Evolutionary conservation across 2,888 invertebrate genomes (phyloP).

Genomic region (Drosophila macrospina): DNA sequence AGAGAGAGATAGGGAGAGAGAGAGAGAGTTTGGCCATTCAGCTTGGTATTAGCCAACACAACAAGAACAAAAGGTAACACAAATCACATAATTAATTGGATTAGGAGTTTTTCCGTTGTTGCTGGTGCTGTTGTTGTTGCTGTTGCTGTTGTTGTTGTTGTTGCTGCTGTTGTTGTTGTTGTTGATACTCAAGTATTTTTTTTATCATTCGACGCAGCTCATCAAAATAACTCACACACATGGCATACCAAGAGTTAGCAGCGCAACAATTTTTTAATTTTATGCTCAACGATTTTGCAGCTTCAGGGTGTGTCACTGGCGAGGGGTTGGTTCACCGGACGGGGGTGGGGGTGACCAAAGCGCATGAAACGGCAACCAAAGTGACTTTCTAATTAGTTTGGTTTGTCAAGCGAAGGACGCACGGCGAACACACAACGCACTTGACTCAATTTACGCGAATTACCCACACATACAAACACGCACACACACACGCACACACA

Average conservation of each 20-base stretch:
- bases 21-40: neutral
- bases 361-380: slow-evolving; percentile 64
- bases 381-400: slow-evolving; percentile 81
- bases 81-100: slow-evolving; percentile 51
- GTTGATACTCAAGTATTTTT: slow-evolving; percentile 6
- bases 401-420: slow-evolving; percentile 62
- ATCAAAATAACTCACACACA: slow-evolving; percentile 14
- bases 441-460: slow-evolving; percentile 72
- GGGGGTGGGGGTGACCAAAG: neutral
- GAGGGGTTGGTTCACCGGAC: too few species aligned
- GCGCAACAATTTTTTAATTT: slow-evolving; percentile 72
- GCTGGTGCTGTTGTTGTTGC: slow-evolving; percentile 11
- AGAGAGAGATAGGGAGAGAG: too few species aligned
- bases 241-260: slow-evolving; percentile 39
- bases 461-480: slow-evolving; percentile 33
- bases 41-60: neutral
- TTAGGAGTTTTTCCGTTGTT: slow-evolving; percentile 37
- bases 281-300: slow-evolving; percentile 70
- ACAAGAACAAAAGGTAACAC: slow-evolving; percentile 22
- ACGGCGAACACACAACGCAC: slow-evolving; percentile 62
- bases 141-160: slow-evolving; percentile 6
- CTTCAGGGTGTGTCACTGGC: neutral
- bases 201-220: slow-evolving; percentile 7
- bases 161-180: slow-evolving; percentile 14
- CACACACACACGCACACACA: slow-evolving; percentile 15